A percentile compares a stretch with the other conserved stretches of the same genome.
phyloP scores from a whole-genome alignment of 2,113 vertebrate species.

The Phalacrocorax brasilianus region DNA sequence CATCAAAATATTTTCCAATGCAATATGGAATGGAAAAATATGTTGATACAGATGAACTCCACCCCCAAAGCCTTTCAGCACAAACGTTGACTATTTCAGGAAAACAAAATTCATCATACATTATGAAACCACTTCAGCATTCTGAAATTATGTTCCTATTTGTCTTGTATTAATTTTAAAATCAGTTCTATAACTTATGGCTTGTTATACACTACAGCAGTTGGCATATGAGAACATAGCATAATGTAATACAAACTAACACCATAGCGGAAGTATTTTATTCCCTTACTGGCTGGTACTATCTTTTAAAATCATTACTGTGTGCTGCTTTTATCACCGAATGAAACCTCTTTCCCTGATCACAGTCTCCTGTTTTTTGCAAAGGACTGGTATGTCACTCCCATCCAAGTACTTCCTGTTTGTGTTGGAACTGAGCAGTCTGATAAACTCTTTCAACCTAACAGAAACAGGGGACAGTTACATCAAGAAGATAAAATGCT shows the following conservation, averaged over 20 bases:
- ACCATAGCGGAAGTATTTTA: not conserved
- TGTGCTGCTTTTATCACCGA: not conserved
- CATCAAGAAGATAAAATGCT: not conserved
- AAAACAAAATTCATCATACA: not conserved
- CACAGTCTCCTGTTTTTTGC: not conserved
- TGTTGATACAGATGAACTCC: not conserved
- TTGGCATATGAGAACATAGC: not conserved
- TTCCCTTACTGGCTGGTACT: not conserved
- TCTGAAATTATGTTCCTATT: not conserved
- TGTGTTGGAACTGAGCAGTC: not conserved
- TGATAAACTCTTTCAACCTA: constrained; percentile 21
- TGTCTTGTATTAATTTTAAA: not conserved
- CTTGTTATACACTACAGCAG: not conserved
- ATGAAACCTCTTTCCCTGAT: not conserved
- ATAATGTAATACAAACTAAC: not conserved
- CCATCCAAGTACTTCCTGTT: constrained; percentile 38
- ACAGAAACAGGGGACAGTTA: not conserved
- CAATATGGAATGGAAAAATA: not conserved
- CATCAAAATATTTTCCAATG: not conserved
- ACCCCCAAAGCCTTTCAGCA: not conserved
- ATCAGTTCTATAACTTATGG: not conserved
- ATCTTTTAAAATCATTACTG: not conserved
- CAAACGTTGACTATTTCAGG: not conserved
- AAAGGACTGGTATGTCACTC: not conserved
- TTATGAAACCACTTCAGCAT: not conserved